Evolutionary conservation across 1,140 invertebrate genomes (phyloP).

Genomic region (Hylaeus anthracinus): DNA sequence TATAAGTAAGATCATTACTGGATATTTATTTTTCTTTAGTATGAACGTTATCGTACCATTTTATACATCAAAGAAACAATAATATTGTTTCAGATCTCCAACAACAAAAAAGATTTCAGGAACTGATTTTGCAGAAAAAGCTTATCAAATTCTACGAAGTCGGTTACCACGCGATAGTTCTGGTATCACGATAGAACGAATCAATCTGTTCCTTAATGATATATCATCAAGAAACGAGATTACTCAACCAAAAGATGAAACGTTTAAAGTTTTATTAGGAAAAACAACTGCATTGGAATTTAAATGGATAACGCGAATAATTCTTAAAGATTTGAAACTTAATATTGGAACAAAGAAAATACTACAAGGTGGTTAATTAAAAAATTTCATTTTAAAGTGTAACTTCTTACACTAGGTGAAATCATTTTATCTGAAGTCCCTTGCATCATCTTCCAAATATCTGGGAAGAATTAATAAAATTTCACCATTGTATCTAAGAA

Average conservation of each 20-base stretch:
- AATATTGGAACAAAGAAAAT: constrained; percentile 87
- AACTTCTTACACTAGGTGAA: too few species aligned
- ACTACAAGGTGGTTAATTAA: constrained; percentile 76
- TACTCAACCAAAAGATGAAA: constrained; percentile 77
- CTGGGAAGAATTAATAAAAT: too few species aligned
- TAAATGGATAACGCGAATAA: constrained; percentile 94
- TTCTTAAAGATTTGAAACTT: constrained; percentile 91
- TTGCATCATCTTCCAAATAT: too few species aligned
- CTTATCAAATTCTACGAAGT: constrained; percentile 86
- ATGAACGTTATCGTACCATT: constrained; percentile 1
- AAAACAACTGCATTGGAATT: constrained; percentile 84
- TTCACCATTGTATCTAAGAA: too few species aligned
- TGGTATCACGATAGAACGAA: constrained; percentile 83
- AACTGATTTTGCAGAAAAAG: constrained; percentile 89
- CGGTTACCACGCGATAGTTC: constrained; percentile 81
- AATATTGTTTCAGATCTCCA: constrained; percentile 68
- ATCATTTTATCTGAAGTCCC: too few species aligned
- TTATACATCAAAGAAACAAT: neutral
- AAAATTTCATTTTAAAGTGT: too few species aligned
- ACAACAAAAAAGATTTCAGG: constrained; percentile 65
- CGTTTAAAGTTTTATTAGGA: constrained; percentile 70
- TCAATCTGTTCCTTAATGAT: constrained; percentile 87
- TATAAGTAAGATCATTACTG: constrained; percentile 61
- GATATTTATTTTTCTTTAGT: neutral
- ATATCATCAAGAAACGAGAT: constrained; percentile 83